Evolutionary conservation across 2,888 invertebrate genomes (phyloP).

Genomic region (Hypercompe scribonia): DNA sequence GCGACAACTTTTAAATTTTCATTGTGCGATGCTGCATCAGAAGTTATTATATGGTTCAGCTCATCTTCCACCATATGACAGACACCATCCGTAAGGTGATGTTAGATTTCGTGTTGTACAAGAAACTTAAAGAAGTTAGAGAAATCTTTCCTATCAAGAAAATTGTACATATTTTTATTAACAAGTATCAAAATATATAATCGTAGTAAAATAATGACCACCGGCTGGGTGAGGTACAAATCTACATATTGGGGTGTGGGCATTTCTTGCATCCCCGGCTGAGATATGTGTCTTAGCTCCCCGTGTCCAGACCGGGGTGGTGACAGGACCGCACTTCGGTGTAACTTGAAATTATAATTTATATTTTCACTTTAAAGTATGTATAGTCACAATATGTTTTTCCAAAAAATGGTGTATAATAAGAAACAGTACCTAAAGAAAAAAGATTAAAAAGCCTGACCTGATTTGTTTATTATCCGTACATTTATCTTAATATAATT

Average conservation of each 20-base stretch:
- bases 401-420: neutral
- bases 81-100: neutral
- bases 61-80: too few relatives aligned
- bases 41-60: too few relatives aligned
- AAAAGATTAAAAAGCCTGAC: neutral
- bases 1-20: too few relatives aligned
- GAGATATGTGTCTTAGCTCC: constrained; percentile 85
- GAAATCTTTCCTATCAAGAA: neutral
- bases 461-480: neutral
- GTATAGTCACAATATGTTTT: too few relatives aligned
- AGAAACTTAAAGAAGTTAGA: neutral
- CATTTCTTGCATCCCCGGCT: constrained; percentile 86
- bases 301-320: constrained; percentile 81
- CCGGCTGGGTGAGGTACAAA: constrained; percentile 74
- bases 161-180: neutral
- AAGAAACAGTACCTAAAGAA: neutral
- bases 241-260: constrained; percentile 86
- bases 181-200: constrained; percentile 63
- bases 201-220: constrained; percentile 65
- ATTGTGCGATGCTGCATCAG: too few relatives aligned
- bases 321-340: constrained; percentile 64
- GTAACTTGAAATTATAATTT: neutral
- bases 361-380: neutral
- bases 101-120: neutral
- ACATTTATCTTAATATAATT: neutral